phyloP scores from a whole-genome alignment of 2,888 invertebrate species.

The Electrophaes corylata region DNA sequence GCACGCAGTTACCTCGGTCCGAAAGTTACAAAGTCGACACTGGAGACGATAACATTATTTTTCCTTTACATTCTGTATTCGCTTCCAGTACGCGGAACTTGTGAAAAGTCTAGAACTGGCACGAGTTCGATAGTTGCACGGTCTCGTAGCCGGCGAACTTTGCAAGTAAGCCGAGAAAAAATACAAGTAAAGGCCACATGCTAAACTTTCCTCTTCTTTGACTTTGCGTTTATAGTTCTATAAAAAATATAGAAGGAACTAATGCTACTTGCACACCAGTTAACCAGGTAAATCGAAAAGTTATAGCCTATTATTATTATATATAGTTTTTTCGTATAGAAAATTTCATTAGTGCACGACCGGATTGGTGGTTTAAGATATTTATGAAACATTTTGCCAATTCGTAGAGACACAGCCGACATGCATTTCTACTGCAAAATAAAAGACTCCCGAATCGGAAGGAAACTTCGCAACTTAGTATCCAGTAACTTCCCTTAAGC shows the following conservation, averaged over 20 bases:
- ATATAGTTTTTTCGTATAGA: too few species aligned
- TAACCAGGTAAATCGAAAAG: too few species aligned
- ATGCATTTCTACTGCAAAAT: too few species aligned
- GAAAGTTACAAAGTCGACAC: conserved; percentile 43
- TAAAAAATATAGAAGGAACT: conserved; percentile 10
- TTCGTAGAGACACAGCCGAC: neutral
- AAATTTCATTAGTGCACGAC: too few species aligned
- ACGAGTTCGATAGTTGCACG: conserved; percentile 56
- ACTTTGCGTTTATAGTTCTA: conserved; percentile 21
- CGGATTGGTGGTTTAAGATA: too few species aligned
- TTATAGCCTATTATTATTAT: too few species aligned
- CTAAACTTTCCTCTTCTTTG: conserved; percentile 23
- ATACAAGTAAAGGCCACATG: conserved; percentile 42
- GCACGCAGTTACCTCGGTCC: conserved; percentile 25
- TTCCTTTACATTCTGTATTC: conserved; percentile 55
- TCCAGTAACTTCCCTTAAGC: neutral
- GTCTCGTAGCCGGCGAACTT: conserved; percentile 38
- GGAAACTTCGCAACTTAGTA: neutral
- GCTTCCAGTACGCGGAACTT: conserved; percentile 42
- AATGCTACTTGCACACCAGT: neutral
- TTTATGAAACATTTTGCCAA: too few species aligned
- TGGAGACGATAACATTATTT: conserved; percentile 57
- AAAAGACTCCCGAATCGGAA: neutral
- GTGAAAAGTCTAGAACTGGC: conserved; percentile 38
- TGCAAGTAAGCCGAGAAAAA: conserved; percentile 28